These are phyloP conservation scores for Hydrocynus forskahlii DNA, from an alignment of 2,797 vertebrate species.

Conservation along the genomic window DNA sequence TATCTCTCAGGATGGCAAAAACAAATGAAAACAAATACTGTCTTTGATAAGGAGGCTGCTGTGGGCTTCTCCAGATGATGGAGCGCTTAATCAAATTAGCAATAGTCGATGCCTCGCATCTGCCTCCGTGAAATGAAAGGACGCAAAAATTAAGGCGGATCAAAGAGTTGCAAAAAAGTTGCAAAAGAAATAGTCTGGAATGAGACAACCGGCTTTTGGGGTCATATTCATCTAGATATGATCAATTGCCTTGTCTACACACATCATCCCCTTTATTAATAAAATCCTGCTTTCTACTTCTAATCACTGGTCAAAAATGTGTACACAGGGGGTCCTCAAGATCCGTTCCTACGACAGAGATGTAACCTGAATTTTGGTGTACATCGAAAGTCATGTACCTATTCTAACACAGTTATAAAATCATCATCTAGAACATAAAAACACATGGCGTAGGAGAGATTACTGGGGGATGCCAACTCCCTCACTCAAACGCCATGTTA, in stretches of 20 bases:
- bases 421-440: too few relatives aligned
- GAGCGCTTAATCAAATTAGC: slow-evolving; percentile 33
- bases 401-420: too few relatives aligned
- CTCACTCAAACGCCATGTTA: too few relatives aligned
- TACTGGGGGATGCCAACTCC: too few relatives aligned
- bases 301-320: not conserved
- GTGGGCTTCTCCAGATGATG: slow-evolving; percentile 27
- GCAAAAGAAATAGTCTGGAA: not conserved
- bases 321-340: not conserved
- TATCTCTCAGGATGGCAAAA: slow-evolving; percentile 48
- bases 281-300: not conserved
- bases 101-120: slow-evolving; percentile 32
- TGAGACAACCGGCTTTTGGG: not conserved
- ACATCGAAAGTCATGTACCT: too few relatives aligned
- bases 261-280: not conserved
- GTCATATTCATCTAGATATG: not conserved
- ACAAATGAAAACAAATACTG: slow-evolving; percentile 47
- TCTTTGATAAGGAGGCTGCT: slow-evolving; percentile 47
- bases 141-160: slow-evolving; percentile 20
- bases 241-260: not conserved
- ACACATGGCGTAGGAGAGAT: too few relatives aligned
- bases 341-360: too few relatives aligned
- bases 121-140: slow-evolving; percentile 31
- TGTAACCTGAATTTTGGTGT: too few relatives aligned
- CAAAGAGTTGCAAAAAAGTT: slow-evolving; percentile 2